Base-by-base conservation (phyloP, 2,797 vertebrate genomes). In the Anabas testudineus region DNA sequence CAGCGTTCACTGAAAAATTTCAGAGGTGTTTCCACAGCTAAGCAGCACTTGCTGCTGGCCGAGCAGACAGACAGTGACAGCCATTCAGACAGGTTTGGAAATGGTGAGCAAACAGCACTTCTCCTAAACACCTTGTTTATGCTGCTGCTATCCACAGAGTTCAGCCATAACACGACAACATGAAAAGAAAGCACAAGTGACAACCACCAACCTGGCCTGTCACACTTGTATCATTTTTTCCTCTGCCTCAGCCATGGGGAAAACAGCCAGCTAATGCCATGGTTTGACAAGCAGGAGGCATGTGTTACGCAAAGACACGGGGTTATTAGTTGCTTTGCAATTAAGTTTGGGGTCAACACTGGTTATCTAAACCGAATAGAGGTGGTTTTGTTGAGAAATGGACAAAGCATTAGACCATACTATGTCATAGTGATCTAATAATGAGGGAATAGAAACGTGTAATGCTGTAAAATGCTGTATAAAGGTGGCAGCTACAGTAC, bases 121-220 rank as follows among this genome's bases (percentile, higher is more conserved):
- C 84, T 90, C 78, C 82, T 79, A 81, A 91, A 92, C 90, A 88
- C 76, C 81, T 82, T 90, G 90, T 92, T 93, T 91, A 87, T 83
- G 82, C 87, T 71, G 84, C 84, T 79, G 32, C 85, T 85, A 72
- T 81, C 88, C 85, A 58, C 81, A 48, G 80, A 91, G 87, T 86
- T 89, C 78, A 87, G 85, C 88, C 80, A 64, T 84, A 91, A 91
- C 83, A 89, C 87, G 88, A 90, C 83, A 76, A 88, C 92, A 88
- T 87, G 76, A 87, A 90, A 85, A 87, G 87, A 90, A 89, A 91
- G 87, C 83, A 82, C 81, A 85, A 88, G 87, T 88, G 90, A 90
- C 90, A 91, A 87, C 83, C 85, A 81, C 84, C 83, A 71, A 74
- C 81, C 86, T 87, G 84, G 81, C 76, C 80, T 89, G 88, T 89